Evolutionary conservation across 2,113 vertebrate genomes (phyloP).

Genomic region (Aptenodytes forsteri): DNA sequence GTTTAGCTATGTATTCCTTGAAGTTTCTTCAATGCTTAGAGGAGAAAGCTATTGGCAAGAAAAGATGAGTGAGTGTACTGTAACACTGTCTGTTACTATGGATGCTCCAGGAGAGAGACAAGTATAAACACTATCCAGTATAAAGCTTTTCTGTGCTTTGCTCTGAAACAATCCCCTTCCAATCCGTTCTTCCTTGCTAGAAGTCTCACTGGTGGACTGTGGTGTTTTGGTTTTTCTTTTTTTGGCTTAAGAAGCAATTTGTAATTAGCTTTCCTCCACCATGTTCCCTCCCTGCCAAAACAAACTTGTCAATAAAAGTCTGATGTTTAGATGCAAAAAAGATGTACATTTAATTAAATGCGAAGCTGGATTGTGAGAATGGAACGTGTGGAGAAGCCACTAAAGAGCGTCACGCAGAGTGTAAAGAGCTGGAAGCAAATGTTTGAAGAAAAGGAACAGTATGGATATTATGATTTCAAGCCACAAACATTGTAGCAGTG

Average conservation of each 20-base stretch:
- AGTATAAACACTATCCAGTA: background rate
- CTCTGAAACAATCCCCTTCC: background rate
- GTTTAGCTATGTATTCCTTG: background rate
- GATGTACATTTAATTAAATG: slow-evolving; percentile 48
- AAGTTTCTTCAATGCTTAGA: background rate
- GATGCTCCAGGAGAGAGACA: background rate
- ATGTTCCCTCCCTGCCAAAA: slow-evolving; percentile 22
- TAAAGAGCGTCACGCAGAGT: slow-evolving; percentile 35
- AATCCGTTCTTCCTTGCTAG: background rate
- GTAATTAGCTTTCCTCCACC: slow-evolving; percentile 17
- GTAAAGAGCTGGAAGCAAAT: slow-evolving; percentile 38
- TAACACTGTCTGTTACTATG: background rate
- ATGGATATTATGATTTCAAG: slow-evolving; percentile 10
- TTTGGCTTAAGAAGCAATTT: background rate
- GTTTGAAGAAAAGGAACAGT: slow-evolving; percentile 4
- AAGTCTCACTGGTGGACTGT: background rate
- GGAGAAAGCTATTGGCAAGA: background rate
- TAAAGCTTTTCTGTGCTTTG: background rate
- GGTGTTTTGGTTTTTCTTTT: background rate
- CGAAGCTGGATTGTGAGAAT: slow-evolving; percentile 41
- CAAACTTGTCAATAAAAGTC: slow-evolving; percentile 44
- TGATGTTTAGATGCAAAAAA: slow-evolving; percentile 54
- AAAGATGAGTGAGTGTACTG: background rate
- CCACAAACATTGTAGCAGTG: background rate
- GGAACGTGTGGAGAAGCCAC: slow-evolving; percentile 15